A percentile compares a stretch with the other conserved stretches of the same genome.
phyloP scores from a whole-genome alignment of 2,797 vertebrate genomes.

The Champsocephalus gunnari region DNA sequence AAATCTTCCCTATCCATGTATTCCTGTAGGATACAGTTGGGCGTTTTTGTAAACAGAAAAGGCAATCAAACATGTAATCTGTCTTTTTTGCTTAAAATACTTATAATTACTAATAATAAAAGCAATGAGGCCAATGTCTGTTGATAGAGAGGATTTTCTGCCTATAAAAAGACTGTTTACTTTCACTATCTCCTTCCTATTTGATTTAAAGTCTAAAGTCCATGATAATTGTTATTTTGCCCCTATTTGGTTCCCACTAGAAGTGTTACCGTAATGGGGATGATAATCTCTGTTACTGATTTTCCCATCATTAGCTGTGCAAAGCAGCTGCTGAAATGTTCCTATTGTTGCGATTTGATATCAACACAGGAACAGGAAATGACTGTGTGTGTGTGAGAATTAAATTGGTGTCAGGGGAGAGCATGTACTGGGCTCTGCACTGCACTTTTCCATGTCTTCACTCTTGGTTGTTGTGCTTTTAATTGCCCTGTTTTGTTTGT shows the following conservation, averaged over 20 bases:
- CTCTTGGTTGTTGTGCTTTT: slow-evolving; percentile 30
- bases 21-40: neutral
- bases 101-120: neutral
- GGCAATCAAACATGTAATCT: neutral
- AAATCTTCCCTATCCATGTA: neutral
- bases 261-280: slow-evolving; percentile 69
- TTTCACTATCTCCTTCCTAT: neutral
- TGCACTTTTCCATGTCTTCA: slow-evolving; percentile 50
- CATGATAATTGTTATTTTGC: slow-evolving; percentile 31
- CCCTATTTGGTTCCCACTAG: slow-evolving; percentile 63
- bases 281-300: slow-evolving; percentile 53
- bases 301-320: slow-evolving; percentile 70
- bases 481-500: slow-evolving; percentile 27
- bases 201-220: neutral
- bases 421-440: neutral
- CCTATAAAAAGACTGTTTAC: neutral
- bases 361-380: slow-evolving; percentile 75
- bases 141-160: neutral
- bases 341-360: slow-evolving; percentile 77
- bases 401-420: slow-evolving; percentile 38
- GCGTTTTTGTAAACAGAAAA: neutral
- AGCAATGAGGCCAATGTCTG: neutral
- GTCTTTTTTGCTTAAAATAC: neutral
- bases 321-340: slow-evolving; percentile 69
- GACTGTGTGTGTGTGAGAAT: slow-evolving; percentile 21